A percentile compares a stretch with the other conserved stretches of the same genome.
Conservation (phyloP, 2,888 invertebrate genomes). For the Spodoptera picta region DNA sequence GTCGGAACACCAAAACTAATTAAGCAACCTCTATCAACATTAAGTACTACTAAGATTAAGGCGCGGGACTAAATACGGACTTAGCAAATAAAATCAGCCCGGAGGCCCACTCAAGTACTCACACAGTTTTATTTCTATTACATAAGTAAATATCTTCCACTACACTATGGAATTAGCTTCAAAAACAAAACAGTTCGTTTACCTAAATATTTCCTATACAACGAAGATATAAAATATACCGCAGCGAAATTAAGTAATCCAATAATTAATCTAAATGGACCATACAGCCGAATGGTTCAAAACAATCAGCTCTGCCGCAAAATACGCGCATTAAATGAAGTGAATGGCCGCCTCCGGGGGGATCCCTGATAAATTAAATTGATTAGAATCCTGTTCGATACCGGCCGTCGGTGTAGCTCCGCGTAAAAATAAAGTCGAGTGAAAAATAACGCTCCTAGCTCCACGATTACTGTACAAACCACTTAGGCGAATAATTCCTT, state of each 20-base stretch:
- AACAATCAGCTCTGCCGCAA: slow-evolving; percentile 88
- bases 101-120: slow-evolving; percentile 31
- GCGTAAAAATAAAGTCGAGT: slow-evolving; percentile 85
- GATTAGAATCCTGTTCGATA: slow-evolving; percentile 88
- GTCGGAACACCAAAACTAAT: slow-evolving; percentile 41
- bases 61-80: slow-evolving; percentile 40
- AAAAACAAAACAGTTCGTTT: slow-evolving; percentile 49
- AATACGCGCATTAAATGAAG: slow-evolving; percentile 89
- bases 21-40: slow-evolving; percentile 46
- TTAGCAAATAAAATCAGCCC: slow-evolving; percentile 40
- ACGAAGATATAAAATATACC: slow-evolving; percentile 76
- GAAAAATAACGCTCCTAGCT: slow-evolving; percentile 81
- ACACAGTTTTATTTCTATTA: slow-evolving; percentile 42
- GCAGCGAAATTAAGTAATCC: slow-evolving; percentile 87
- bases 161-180: slow-evolving; percentile 52
- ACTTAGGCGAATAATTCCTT: slow-evolving; percentile 66
- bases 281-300: slow-evolving; percentile 88
- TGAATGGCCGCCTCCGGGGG: slow-evolving; percentile 87
- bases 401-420: slow-evolving; percentile 80
- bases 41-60: slow-evolving; percentile 51
- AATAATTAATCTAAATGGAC: slow-evolving; percentile 89
- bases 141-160: slow-evolving; percentile 37
- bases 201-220: slow-evolving; percentile 58
- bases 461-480: slow-evolving; percentile 67
- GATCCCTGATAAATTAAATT: slow-evolving; percentile 89